A percentile compares a stretch with the other conserved stretches of the same genome.
These are phyloP conservation scores for Eurytemora carolleeae DNA, from an alignment of 1,140 invertebrate species.

Conservation along the genomic window DNA sequence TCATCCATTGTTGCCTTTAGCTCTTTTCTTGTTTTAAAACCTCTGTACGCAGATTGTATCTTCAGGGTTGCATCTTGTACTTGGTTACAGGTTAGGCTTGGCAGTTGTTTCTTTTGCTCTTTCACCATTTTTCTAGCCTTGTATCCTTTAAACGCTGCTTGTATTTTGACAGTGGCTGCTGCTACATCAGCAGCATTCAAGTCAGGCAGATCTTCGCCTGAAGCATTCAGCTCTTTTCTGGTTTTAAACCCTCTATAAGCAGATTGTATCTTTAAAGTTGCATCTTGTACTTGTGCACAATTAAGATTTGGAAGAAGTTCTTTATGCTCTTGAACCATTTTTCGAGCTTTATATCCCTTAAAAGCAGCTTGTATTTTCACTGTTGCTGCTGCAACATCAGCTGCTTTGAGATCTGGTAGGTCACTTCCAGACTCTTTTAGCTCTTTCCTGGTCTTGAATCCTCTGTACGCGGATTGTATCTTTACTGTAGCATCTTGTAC, in stretches of 20 bases:
- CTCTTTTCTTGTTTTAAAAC: conserved; percentile 1
- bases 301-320: conserved; percentile 4
- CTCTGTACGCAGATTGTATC: neutral
- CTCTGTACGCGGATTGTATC: conserved; percentile 10
- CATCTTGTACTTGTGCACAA: neutral
- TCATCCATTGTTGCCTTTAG: neutral
- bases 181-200: neutral
- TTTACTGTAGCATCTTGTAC: conserved; percentile 3
- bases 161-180: conserved; percentile 9
- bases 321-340: neutral
- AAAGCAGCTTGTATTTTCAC: conserved; percentile 12
- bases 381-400: neutral
- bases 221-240: neutral
- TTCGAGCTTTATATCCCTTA: conserved; percentile 3
- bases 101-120: neutral
- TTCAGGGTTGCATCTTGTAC: neutral
- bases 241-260: conserved; percentile 8
- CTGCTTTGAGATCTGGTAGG: conserved; percentile 3
- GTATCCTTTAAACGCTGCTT: conserved; percentile 10
- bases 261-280: conserved; percentile 5
- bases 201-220: conserved; percentile 3
- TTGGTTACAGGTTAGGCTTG: conserved; percentile 1
- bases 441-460: conserved; percentile 10
- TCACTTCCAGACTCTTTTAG: neutral
- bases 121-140: conserved; percentile 1